Conservation (phyloP, 2,797 vertebrate species). For the Astyanax mexicanus region DNA sequence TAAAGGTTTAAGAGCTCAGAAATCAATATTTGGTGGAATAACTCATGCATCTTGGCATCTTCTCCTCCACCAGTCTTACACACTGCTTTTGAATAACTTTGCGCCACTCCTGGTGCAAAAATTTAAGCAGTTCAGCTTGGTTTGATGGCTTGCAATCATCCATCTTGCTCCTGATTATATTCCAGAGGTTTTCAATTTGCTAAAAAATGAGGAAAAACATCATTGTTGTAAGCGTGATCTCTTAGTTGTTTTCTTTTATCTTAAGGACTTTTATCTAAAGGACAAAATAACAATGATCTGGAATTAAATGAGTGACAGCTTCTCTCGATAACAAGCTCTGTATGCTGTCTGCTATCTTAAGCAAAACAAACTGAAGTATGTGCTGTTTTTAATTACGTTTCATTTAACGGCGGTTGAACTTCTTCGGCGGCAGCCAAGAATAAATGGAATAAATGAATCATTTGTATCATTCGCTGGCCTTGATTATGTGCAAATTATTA, state of each 20-base stretch:
- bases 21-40: no score
- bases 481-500: constrained; percentile 28
- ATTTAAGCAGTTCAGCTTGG: no score
- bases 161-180: no score
- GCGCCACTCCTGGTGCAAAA: no score
- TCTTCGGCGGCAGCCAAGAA: constrained; percentile 61
- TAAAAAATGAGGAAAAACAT: background rate
- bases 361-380: background rate
- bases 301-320: background rate
- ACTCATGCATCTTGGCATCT: no score
- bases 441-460: constrained; percentile 64
- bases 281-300: constrained; percentile 10
- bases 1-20: no score
- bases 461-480: constrained; percentile 45
- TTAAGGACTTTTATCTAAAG: no score
- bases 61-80: no score
- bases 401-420: constrained; percentile 63
- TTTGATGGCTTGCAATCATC: no score
- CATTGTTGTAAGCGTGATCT: no score
- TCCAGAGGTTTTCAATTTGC: no score
- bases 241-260: constrained; percentile 33
- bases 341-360: constrained; percentile 38
- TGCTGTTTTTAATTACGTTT: constrained; percentile 57
- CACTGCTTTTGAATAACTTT: no score
- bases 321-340: background rate